phyloP scores from a whole-genome alignment of 2,113 vertebrate genomes.

The Collichthys lucidus region DNA sequence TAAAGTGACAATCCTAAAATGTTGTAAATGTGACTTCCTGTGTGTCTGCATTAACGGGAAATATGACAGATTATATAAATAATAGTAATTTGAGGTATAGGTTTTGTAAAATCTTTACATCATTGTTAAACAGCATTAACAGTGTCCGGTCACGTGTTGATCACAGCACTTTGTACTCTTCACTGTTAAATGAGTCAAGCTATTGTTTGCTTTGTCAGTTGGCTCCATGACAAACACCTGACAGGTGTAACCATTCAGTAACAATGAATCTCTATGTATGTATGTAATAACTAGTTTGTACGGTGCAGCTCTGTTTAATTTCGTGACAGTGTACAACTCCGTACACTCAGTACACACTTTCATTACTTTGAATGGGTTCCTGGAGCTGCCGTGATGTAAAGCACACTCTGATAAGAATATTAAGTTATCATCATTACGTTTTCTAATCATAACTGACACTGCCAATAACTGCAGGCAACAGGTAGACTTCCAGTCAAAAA shows the following conservation, averaged over 20 bases:
- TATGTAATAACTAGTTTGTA: neutral
- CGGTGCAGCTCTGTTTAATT: neutral
- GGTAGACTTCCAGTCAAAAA: neutral
- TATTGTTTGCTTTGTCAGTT: neutral
- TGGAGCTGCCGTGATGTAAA: neutral
- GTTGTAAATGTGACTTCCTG: neutral
- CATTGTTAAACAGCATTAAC: neutral
- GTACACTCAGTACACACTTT: neutral
- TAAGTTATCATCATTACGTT: conserved; percentile 1
- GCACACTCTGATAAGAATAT: neutral
- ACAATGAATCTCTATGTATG: neutral
- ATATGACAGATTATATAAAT: neutral
- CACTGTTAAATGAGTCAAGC: neutral
- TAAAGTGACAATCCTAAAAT: neutral
- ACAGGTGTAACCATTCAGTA: neutral
- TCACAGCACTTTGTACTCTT: neutral
- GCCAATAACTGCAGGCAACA: conserved; percentile 8
- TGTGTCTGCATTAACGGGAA: neutral
- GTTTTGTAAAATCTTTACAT: neutral
- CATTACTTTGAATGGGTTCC: neutral
- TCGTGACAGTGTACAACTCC: neutral
- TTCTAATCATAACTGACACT: conserved; percentile 4
- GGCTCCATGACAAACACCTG: neutral
- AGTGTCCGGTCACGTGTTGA: neutral
- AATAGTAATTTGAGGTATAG: too few species aligned